Evolutionary conservation across 2,888 invertebrate species (phyloP).

Genomic region (Mechanitis messenoides): DNA sequence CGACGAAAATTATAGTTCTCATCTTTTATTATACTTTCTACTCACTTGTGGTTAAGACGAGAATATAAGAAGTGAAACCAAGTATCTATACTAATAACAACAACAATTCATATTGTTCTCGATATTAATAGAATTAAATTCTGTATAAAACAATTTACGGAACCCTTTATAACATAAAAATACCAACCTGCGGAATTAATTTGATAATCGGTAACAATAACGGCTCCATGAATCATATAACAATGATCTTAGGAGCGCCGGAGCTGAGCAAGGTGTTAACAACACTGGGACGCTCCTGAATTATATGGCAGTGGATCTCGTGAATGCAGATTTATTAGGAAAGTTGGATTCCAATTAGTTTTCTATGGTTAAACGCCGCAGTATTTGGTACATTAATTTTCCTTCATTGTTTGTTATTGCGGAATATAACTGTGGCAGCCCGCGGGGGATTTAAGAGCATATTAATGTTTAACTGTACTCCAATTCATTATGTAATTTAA

Average conservation of each 20-base stretch:
- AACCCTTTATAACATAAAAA: slow-evolving; percentile 50
- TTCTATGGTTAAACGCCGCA: slow-evolving; percentile 38
- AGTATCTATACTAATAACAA: too few relatives aligned
- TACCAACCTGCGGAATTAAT: slow-evolving; percentile 62
- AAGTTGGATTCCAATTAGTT: slow-evolving; percentile 68
- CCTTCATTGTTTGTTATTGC: slow-evolving; percentile 14
- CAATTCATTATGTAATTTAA: not conserved
- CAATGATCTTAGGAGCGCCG: slow-evolving; percentile 45
- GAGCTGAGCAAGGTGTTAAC: slow-evolving; percentile 60
- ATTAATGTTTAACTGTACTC: slow-evolving; percentile 3
- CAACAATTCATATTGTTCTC: not conserved
- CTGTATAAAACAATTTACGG: slow-evolving; percentile 46
- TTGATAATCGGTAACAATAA: slow-evolving; percentile 65
- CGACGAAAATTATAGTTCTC: too few relatives aligned
- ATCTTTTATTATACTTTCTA: too few relatives aligned
- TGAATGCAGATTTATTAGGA: slow-evolving; percentile 57
- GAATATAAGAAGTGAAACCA: too few relatives aligned
- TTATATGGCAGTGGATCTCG: slow-evolving; percentile 36
- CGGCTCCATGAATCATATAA: slow-evolving; percentile 64
- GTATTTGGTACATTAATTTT: slow-evolving; percentile 26
- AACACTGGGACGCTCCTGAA: slow-evolving; percentile 40
- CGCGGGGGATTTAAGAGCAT: slow-evolving; percentile 13
- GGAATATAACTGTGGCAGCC: slow-evolving; percentile 14
- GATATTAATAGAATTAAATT: not conserved
- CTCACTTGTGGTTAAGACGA: too few relatives aligned